phyloP scores from a whole-genome alignment of 2,113 vertebrate genomes.

The Python bivittatus region DNA sequence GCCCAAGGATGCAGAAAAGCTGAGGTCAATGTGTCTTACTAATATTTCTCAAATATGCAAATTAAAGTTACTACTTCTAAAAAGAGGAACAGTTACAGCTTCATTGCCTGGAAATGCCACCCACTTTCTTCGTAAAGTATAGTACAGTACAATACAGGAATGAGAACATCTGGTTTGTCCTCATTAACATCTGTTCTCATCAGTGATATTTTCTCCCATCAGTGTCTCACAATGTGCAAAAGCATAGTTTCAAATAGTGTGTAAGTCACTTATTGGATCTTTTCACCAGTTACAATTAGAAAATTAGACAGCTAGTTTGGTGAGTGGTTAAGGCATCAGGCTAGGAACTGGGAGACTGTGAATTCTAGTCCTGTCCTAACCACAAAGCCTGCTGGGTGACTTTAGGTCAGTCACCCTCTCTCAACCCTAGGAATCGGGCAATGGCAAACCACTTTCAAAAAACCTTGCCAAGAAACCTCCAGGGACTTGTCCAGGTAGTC shows the following conservation, averaged over 20 bases:
- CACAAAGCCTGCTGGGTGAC: not conserved
- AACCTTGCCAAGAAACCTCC: too few species aligned
- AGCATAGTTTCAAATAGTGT: not conserved
- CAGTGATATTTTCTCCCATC: not conserved
- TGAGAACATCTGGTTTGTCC: too few species aligned
- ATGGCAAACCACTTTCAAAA: not conserved
- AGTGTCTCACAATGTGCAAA: not conserved
- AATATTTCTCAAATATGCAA: not conserved
- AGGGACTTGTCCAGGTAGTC: too few species aligned
- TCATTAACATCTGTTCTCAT: not conserved
- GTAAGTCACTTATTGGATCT: not conserved
- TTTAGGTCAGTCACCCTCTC: not conserved
- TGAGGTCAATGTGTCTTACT: not conserved
- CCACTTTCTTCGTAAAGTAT: not conserved
- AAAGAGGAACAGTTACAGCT: not conserved
- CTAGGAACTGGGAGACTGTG: not conserved
- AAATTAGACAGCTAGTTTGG: not conserved
- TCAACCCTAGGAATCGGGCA: not conserved
- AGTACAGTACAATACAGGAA: too few species aligned
- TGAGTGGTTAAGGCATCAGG: not conserved
- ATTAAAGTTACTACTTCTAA: not conserved
- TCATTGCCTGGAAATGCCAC: not conserved
- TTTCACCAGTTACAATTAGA: not conserved
- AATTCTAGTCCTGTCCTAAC: not conserved
- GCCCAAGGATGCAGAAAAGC: not conserved